Evolutionary conservation across 2,888 invertebrate species (phyloP).

Genomic region (Lordiphosa andalusiaca): DNA sequence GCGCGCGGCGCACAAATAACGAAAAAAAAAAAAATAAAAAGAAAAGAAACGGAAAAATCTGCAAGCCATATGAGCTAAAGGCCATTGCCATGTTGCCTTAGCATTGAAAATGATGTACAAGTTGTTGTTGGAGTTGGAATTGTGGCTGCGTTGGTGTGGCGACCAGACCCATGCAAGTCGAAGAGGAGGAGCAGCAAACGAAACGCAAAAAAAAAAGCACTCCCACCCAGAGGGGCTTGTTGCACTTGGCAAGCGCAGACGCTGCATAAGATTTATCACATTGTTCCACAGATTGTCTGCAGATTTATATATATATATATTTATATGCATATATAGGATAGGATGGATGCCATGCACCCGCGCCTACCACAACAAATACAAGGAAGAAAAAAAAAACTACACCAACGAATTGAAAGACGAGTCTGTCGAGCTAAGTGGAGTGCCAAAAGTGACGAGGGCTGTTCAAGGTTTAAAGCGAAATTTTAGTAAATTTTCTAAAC

Average conservation of each 20-base stretch:
- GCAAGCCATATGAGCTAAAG: conserved; percentile 68
- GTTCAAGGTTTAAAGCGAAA: conserved; percentile 4
- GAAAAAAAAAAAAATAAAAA: background rate
- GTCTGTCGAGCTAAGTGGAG: conserved; percentile 33
- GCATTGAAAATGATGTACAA: conserved; percentile 76
- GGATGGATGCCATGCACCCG: conserved; percentile 58
- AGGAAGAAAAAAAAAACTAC: conserved; percentile 13
- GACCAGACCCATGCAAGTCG: conserved; percentile 42
- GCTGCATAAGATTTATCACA: conserved; percentile 76
- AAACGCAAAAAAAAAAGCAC: conserved; percentile 51
- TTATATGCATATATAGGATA: conserved; percentile 2
- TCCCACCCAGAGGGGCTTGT: conserved; percentile 66
- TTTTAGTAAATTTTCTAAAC: background rate
- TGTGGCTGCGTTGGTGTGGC: conserved; percentile 65
- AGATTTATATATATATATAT: conserved; percentile 45
- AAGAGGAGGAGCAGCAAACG: conserved; percentile 3
- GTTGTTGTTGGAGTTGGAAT: conserved; percentile 52
- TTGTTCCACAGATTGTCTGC: conserved; percentile 77
- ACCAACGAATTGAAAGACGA: conserved; percentile 19
- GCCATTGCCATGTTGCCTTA: conserved; percentile 69
- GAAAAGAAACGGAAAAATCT: conserved; percentile 54
- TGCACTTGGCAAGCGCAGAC: conserved; percentile 36
- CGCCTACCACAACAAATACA: conserved; percentile 56
- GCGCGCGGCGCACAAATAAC: conserved; percentile 29
- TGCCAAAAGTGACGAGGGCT: conserved; percentile 39